Evolutionary conservation across 2,113 vertebrate species (phyloP), one percentile per base, ranked within the genome.

Genomic region (Fregata magnificens): DNA sequence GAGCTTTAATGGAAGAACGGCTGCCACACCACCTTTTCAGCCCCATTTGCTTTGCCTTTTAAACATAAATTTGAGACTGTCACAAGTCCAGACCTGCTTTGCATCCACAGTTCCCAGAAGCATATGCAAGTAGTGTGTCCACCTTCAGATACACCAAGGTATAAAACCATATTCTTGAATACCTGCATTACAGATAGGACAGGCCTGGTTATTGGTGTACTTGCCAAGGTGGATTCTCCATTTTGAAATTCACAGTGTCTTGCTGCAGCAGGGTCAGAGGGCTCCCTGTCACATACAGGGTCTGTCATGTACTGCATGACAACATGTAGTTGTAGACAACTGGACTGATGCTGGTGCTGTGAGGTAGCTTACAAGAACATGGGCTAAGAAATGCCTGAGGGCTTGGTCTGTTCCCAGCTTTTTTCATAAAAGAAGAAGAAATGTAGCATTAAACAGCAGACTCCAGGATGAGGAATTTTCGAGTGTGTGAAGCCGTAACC

Each of bases 291-390:
- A 26, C 16, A 21, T 2, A 17, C 8, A 47, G 26, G 18, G 7
- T 58, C 26, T 83, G 42, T 25, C 47, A 50, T 5, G 2, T 29
- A 8, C 28, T 36, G 50, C 59, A 50, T 56, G 34, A 7, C 22
- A 50, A 21, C 0, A 1, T 2, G 10, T 22, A 52, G 16, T 5
- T 71, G 45, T 42, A 53, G 15, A 40, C 44, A 65, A 2, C 17
- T 8, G 40, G 24, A 34, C 16, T 53, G 36, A 25, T 49, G 28
- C 7, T 62, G 3, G 7, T 40, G 44, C 28, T 34, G 10, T 55
- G 56, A 55, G 22, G n/a, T 22, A 88, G 24, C 34, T 71, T 34
- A 28, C 32, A 12, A 0, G 2, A 66, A 56, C 8, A 47, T 4
- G 10, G 8, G 10, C 7, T 69, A 50, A 71, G 61, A 67, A 88